Base-by-base conservation (phyloP, 2,888 invertebrate species). In the Julus scanicus region DNA sequence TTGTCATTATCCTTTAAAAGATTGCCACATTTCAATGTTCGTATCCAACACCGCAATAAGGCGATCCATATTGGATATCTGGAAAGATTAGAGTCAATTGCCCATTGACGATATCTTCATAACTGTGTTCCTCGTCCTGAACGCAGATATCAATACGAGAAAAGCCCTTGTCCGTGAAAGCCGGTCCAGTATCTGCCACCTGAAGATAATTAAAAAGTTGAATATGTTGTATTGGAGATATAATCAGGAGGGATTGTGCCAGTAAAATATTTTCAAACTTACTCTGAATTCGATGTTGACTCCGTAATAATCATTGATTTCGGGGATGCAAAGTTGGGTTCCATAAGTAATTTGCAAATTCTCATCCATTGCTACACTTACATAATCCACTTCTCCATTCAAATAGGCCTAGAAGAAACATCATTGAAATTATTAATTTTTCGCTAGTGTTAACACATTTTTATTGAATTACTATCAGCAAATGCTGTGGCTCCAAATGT, bases 31-130 rank as follows among this genome's bases (percentile, higher is more conserved):
- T 29, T 29, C 29, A 29, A 29, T 29, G 29, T 29, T 29, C 29
- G 1, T 29, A 29, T 29, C 29, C 29, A 86, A 44, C 44, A 86
- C 63, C 71, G 63, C 88, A 88, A 13, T 17, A 86, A 20, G 88
- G 88, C 2, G 86, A 86, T 39, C 88, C 88, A 57, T 49, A 40
- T 37, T 40, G 17, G 5, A 88, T 39, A 39, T 84, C 20, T 39
- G 88, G 88, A 49, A 88, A 88, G 48, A 87, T 84, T 15, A 88
- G 57, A 13, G 88, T 88, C 15, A 86, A 29, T 37, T 80, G 83
- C n/a, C 88, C 88, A 39, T 88, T 88, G 20, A 88, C 87, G n/a
- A 53, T 80, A n/a, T 87, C 87, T n/a, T 88, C 88, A 87, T 84
- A 88, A 40, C 87, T 87, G 87, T 88, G 87, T n/a, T n/a, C 57